These are phyloP conservation scores for Zoroaster sp. DNA, from an alignment of 53 echinoderm and acorn worm genomes.

Conservation along the genomic window DNA sequence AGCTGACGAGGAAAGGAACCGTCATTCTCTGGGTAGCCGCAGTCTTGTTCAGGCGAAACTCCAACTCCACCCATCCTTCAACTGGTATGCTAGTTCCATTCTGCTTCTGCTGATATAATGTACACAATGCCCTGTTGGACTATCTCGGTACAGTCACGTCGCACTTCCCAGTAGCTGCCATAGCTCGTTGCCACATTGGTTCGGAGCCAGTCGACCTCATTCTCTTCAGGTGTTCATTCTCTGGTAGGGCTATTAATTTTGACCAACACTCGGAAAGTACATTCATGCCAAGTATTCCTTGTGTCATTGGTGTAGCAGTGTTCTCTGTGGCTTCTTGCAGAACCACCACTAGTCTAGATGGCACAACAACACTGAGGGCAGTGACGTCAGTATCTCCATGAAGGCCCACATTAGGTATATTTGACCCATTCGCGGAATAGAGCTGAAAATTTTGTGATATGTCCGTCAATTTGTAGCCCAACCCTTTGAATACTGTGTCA, in stretches of 20 bases:
- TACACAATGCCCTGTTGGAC: too few species aligned
- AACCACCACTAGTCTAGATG: neutral
- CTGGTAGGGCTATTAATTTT: neutral
- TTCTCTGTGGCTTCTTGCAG: neutral
- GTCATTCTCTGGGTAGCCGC: too few species aligned
- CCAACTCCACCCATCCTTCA: too few species aligned
- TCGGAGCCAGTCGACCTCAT: neutral
- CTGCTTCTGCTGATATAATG: too few species aligned
- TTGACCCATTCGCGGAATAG: neutral
- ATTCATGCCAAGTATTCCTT: neutral
- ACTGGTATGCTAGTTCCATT: too few species aligned
- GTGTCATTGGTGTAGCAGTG: neutral
- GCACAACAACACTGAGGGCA: neutral
- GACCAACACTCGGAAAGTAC: neutral
- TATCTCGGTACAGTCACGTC: too few species aligned
- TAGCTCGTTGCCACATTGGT: neutral
- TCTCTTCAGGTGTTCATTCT: neutral
- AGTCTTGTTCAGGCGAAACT: too few species aligned
- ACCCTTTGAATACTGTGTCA: neutral
- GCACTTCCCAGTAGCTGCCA: neutral
- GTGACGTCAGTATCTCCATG: neutral
- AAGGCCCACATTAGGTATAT: neutral
- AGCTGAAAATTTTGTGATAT: neutral
- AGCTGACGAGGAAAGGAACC: too few species aligned
- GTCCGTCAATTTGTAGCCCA: neutral